phyloP scores from a whole-genome alignment of 2,113 vertebrate species.

The Puntigrus tetrazona region DNA sequence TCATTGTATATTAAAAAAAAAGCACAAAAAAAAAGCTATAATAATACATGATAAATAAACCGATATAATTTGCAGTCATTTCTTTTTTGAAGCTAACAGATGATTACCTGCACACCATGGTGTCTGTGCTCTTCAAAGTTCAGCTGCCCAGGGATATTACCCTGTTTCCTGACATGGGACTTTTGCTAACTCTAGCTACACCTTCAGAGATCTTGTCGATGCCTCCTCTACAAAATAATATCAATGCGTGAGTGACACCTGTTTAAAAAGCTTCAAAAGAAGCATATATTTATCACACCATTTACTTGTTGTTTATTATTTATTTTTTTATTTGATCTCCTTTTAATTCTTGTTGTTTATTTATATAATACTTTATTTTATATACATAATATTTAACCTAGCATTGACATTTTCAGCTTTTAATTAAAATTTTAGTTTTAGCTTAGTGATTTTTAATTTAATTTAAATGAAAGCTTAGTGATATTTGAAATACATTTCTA shows the following conservation, averaged over 20 bases:
- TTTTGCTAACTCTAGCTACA: constrained; percentile 66
- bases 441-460: neutral
- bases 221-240: constrained; percentile 67
- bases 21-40: neutral
- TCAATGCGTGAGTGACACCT: constrained; percentile 67
- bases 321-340: too few relatives aligned
- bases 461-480: too few relatives aligned
- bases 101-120: constrained; percentile 69
- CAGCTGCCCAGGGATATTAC: constrained; percentile 64
- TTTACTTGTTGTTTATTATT: neutral
- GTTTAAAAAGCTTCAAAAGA: neutral
- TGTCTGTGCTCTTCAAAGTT: constrained; percentile 71
- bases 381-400: too few relatives aligned
- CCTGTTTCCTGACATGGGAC: constrained; percentile 70
- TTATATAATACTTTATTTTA: too few relatives aligned
- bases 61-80: neutral
- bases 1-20: neutral
- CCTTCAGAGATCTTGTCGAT: constrained; percentile 68
- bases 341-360: too few relatives aligned
- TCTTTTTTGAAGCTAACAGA: constrained; percentile 64
- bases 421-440: neutral
- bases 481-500: neutral
- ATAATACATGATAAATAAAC: neutral
- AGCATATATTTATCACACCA: neutral
- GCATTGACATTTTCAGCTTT: neutral